Base-by-base conservation (phyloP, 92 coral and sea anemone genomes). In the Siderastrea radians region DNA sequence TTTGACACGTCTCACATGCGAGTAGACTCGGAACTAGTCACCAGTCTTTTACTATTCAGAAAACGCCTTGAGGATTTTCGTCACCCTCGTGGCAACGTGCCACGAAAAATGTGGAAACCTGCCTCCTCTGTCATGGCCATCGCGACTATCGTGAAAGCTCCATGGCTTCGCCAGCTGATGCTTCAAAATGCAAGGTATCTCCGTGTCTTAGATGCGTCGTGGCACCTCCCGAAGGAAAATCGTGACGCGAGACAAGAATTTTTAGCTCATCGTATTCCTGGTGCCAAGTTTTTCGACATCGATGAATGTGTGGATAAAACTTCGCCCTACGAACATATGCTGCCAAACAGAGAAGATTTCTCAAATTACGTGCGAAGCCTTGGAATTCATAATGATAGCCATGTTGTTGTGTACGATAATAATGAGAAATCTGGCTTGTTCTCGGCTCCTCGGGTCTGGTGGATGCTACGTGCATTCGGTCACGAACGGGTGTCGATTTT, bases 381-480 rank as follows among this genome's bases (percentile, higher is more conserved):
- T 17, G 99, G 99, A 49, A 92, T 97, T 38, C 72, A 90, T 13
- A 97, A 97, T 65, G 94, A 93, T 72, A 97, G 98, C 55, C 96
- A 97, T 70, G 96, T 97, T 75, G 90, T 97, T 16, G 98, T 94
- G 60, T 97, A 97, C 74, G 99, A 97, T 63, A 90, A 94, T 16
- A 92, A 91, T 73, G 96, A 84, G 45, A 93, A 81, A 15, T 90
- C 86, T 82, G 96, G 98, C 0, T 48, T 97, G 47, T 97, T 96
- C 83, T 96, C 99, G 7, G 94, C 98, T 16, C 99, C 99, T 16
- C 93, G 99, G 48, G 94, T 95, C 4, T 97, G 99, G 99, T 97
- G 98, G 99, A 97, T 90, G 8, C 84, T 97, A 62, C 98, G 99
- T 13, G 93, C 90, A 75, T 95, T 97, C 61, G 99, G 99, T 13